Conservation (phyloP, 2,113 vertebrate species). For the Castor canadensis region DNA sequence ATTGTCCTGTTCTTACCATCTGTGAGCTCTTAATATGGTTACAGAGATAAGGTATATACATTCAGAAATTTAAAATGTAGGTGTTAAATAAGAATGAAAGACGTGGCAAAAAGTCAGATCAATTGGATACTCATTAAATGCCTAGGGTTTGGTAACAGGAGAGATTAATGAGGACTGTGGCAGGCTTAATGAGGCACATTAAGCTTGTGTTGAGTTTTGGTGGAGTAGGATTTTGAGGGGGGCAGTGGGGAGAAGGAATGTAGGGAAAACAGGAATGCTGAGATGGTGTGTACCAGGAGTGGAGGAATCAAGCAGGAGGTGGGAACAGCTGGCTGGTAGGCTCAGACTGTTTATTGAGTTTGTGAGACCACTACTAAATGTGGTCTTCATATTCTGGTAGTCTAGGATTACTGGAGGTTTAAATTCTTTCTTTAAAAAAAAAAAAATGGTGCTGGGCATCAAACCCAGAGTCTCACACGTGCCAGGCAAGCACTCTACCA, state of each 20-base stretch:
- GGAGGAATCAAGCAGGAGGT: neutral
- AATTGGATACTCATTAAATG: neutral
- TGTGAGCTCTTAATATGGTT: neutral
- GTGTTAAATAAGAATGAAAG: constrained; percentile 10
- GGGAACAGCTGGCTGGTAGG: too few species aligned
- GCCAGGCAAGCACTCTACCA: neutral
- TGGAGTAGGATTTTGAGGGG: neutral
- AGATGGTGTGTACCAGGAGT: neutral
- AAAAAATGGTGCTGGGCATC: neutral
- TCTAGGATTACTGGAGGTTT: neutral
- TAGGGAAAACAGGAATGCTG: neutral
- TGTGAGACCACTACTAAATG: neutral
- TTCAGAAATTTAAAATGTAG: constrained; percentile 6
- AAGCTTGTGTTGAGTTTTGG: neutral
- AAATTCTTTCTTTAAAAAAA: too few species aligned
- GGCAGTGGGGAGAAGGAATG: neutral
- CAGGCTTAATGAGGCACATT: neutral
- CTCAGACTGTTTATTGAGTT: neutral
- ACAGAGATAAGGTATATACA: neutral
- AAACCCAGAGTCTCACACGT: neutral
- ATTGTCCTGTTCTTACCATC: neutral
- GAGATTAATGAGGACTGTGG: neutral
- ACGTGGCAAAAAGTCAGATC: neutral
- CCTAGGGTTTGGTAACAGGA: neutral
- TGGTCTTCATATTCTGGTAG: neutral